phyloP scores from a whole-genome alignment of 2,113 vertebrate genomes.

The Paratilapia polleni region DNA sequence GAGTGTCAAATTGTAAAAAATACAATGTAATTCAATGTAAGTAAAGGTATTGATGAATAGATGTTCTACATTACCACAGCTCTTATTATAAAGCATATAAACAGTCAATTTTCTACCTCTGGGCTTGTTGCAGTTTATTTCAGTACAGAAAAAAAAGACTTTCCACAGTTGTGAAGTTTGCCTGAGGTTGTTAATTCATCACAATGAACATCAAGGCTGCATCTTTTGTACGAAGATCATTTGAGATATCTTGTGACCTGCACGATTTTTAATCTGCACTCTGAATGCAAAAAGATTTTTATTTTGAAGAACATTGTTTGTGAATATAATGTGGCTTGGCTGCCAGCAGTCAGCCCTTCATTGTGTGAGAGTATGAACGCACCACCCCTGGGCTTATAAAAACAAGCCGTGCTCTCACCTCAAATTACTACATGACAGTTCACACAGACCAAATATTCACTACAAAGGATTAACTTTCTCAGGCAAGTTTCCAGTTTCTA shows the following conservation, averaged over 20 bases:
- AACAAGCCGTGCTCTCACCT: background rate
- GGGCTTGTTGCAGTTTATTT: background rate
- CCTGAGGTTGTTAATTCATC: conserved; percentile 9
- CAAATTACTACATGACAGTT: background rate
- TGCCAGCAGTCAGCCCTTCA: background rate
- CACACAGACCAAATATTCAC: background rate
- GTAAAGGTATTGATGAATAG: background rate
- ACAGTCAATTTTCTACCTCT: background rate
- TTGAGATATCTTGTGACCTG: background rate
- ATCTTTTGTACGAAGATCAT: background rate
- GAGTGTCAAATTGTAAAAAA: background rate
- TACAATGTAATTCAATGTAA: background rate
- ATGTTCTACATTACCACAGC: background rate
- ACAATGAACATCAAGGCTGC: background rate
- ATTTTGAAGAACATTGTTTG: background rate
- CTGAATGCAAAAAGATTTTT: accelerated
- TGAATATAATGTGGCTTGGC: background rate
- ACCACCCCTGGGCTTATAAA: background rate
- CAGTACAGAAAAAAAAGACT: background rate
- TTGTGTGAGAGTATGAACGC: background rate
- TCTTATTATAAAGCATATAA: background rate
- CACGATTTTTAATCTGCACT: background rate
- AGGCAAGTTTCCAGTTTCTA: background rate
- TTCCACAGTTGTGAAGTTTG: background rate
- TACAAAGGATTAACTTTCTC: background rate